phyloP scores from a whole-genome alignment of 2,113 vertebrate genomes.

The Thymallus thymallus region DNA sequence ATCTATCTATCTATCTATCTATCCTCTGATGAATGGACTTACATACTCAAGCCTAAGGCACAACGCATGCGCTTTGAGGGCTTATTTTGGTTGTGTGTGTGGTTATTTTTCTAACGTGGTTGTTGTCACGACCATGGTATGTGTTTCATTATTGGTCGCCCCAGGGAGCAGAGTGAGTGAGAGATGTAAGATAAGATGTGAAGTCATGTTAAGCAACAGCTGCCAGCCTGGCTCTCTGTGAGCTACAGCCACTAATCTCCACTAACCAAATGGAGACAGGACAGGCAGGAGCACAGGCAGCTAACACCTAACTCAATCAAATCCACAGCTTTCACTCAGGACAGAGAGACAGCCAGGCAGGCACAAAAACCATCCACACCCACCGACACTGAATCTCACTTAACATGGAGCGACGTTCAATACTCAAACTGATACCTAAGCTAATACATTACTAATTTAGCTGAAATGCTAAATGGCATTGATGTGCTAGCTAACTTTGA shows the following conservation, averaged over 20 bases:
- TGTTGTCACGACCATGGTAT: too few relatives aligned
- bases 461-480: constrained; percentile 23
- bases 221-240: constrained; percentile 36
- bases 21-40: too few relatives aligned
- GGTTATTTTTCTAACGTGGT: too few relatives aligned
- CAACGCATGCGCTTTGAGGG: too few relatives aligned
- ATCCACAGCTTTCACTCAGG: constrained; percentile 18
- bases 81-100: too few relatives aligned
- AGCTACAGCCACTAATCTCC: constrained; percentile 22
- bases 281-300: not conserved
- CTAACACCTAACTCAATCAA: constrained; percentile 16
- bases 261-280: constrained; percentile 22
- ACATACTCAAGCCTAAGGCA: too few relatives aligned
- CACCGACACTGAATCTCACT: not conserved
- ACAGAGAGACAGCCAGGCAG: not conserved
- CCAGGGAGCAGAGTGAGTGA: constrained; percentile 1
- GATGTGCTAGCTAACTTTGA: constrained; percentile 37
- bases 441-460: not conserved
- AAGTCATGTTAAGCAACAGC: constrained; percentile 69
- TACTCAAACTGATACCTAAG: not conserved
- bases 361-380: not conserved
- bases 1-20: too few relatives aligned
- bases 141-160: too few relatives aligned
- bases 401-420: not conserved
- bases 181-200: constrained; percentile 54